Conservation (phyloP, 2,888 invertebrate genomes). For the Lydus trimaculatus region DNA sequence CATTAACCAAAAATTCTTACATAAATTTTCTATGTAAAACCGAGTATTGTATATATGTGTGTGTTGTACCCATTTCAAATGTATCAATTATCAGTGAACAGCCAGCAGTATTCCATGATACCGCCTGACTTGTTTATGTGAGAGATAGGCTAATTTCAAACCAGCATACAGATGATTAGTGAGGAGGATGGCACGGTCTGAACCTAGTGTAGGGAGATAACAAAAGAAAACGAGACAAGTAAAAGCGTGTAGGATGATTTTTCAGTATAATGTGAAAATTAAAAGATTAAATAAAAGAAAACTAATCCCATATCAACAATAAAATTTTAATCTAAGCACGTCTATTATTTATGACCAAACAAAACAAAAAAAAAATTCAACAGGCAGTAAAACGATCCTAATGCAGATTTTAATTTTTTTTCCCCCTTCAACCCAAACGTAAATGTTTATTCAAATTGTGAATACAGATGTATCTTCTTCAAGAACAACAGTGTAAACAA, state of each 20-base stretch:
- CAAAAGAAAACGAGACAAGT: conserved; percentile 10
- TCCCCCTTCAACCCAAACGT: no score
- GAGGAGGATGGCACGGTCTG: conserved; percentile 23
- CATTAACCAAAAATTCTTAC: neutral
- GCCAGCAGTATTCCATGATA: conserved; percentile 51
- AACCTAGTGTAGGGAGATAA: conserved; percentile 11
- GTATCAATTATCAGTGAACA: conserved; percentile 56
- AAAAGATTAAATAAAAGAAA: neutral
- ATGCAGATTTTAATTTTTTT: neutral
- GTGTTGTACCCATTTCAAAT: conserved; percentile 49
- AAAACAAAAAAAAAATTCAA: conserved; percentile 2
- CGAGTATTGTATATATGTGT: conserved; percentile 20
- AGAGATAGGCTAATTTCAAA: conserved; percentile 56
- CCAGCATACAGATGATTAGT: conserved; percentile 53
- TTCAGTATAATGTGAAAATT: neutral
- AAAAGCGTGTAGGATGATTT: conserved; percentile 7
- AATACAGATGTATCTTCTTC: no score
- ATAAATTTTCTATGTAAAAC: conserved; percentile 36
- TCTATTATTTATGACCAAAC: neutral
- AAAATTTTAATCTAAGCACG: neutral
- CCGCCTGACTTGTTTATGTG: conserved; percentile 55
- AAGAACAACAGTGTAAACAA: no score
- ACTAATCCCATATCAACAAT: conserved; percentile 1
- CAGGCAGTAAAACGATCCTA: neutral
- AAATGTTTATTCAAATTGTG: no score